A percentile compares a stretch with the other conserved stretches of the same genome.
These are phyloP conservation scores for Trematomus loennbergii DNA, from an alignment of 2,113 vertebrate genomes.

Conservation along the genomic window DNA sequence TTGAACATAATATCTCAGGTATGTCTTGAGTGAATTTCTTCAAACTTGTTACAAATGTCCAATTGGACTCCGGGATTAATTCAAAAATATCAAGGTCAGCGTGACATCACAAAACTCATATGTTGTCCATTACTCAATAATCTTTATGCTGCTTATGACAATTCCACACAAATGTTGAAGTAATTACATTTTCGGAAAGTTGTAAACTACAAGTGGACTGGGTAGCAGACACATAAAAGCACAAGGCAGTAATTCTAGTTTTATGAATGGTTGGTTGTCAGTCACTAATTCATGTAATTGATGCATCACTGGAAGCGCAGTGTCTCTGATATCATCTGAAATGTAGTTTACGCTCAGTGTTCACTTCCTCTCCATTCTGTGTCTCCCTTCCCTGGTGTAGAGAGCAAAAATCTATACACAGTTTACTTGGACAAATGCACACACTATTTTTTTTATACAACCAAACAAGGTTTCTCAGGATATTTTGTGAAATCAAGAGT, in stretches of 20 bases:
- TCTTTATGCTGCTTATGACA: too few relatives aligned
- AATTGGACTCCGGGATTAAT: too few relatives aligned
- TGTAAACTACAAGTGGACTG: too few relatives aligned
- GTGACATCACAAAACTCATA: too few relatives aligned
- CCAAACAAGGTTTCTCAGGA: conserved; percentile 15
- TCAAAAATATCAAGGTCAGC: too few relatives aligned
- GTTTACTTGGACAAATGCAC: background rate
- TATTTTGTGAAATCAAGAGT: conserved; percentile 4
- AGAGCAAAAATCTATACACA: conserved; percentile 6
- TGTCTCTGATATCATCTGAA: conserved; percentile 25
- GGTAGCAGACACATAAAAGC: too few relatives aligned
- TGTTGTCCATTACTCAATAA: too few relatives aligned
- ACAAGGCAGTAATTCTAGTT: background rate
- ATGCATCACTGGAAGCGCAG: conserved; percentile 52
- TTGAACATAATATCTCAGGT: too few relatives aligned
- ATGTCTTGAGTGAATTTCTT: too few relatives aligned
- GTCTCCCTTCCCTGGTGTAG: conserved; percentile 18
- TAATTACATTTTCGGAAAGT: too few relatives aligned
- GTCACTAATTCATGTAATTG: conserved; percentile 68
- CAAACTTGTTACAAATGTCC: too few relatives aligned
- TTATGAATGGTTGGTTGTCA: conserved; percentile 55
- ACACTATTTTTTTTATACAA: background rate
- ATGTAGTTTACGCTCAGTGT: conserved; percentile 34
- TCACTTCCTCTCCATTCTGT: conserved; percentile 14
- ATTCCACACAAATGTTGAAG: too few relatives aligned